phyloP scores from a whole-genome alignment of 2,888 invertebrate genomes.

The Apamea epomidion region DNA sequence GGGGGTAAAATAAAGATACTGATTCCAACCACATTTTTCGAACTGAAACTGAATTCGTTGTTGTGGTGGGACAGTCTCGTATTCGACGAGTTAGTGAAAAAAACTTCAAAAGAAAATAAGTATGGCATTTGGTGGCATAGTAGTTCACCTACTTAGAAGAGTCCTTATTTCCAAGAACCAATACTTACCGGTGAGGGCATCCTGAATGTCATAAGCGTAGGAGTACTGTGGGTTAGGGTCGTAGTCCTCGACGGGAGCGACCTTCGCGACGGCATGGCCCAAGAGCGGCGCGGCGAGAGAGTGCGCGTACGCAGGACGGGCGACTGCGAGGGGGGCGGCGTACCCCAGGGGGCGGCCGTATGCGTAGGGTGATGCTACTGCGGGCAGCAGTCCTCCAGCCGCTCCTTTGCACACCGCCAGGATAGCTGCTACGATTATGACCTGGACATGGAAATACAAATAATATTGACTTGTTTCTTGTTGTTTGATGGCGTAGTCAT shows the following conservation, averaged over 20 bases:
- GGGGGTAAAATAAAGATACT: neutral
- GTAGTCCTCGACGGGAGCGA: slow-evolving; percentile 89
- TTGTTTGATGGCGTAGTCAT: neutral
- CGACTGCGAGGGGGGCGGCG: slow-evolving; percentile 80
- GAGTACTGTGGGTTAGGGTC: slow-evolving; percentile 92
- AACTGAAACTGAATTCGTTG: neutral
- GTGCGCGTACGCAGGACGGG: slow-evolving; percentile 68
- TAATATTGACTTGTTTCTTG: neutral
- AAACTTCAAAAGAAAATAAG: neutral
- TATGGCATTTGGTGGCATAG: neutral
- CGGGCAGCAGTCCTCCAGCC: slow-evolving; percentile 76
- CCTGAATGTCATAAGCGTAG: slow-evolving; percentile 93
- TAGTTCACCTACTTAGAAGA: neutral
- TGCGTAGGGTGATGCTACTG: slow-evolving; percentile 74
- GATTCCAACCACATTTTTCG: neutral
- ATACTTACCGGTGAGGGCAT: slow-evolving; percentile 91
- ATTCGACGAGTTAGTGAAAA: neutral
- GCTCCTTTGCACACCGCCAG: slow-evolving; percentile 80
- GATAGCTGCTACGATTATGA: slow-evolving; percentile 79
- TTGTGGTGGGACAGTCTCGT: neutral
- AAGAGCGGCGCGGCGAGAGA: slow-evolving; percentile 68
- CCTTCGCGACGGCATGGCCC: slow-evolving; percentile 78
- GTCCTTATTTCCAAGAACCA: neutral
- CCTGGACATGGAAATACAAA: slow-evolving; percentile 66
- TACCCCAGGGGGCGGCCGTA: slow-evolving; percentile 77